Percentiles rank a stretch among this genome's conserved stretches.
Evolutionary conservation across 92 coral and sea anemone genomes (phyloP).

Genomic region (Zoanthus gigantus): DNA sequence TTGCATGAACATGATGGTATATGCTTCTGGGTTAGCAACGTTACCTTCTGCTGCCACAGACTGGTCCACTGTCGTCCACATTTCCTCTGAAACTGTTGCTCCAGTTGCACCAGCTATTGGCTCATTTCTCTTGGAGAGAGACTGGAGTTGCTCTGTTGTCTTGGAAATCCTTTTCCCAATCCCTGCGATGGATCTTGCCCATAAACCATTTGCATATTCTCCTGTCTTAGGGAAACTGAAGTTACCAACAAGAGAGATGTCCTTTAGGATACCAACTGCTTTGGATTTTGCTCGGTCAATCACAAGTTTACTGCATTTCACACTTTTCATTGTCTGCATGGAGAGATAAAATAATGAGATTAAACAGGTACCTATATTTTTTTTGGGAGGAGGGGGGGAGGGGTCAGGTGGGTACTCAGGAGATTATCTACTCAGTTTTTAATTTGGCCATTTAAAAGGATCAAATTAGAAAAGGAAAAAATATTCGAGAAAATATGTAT

Average conservation of each 20-base stretch:
- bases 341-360: not conserved
- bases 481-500: not conserved
- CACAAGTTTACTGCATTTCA: conserved; percentile 55
- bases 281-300: conserved; percentile 54
- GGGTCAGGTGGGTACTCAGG: not conserved
- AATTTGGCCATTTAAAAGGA: not conserved
- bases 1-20: conserved; percentile 48
- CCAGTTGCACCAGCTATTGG: conserved; percentile 46
- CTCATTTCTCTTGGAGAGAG: not conserved
- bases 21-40: not conserved
- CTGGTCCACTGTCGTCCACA: conserved; percentile 46
- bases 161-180: conserved; percentile 10
- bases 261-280: conserved; percentile 40
- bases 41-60: not conserved
- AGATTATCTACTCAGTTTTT: not conserved
- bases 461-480: not conserved
- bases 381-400: not conserved
- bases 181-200: conserved; percentile 33
- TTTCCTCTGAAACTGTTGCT: conserved; percentile 31
- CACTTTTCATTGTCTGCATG: conserved; percentile 57
- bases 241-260: conserved; percentile 38
- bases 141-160: not conserved
- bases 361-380: not conserved
- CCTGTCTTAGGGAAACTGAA: conserved; percentile 52
- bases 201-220: conserved; percentile 27